Evolutionary conservation across 2,113 vertebrate genomes (phyloP), one percentile per base, ranked within the genome.

Genomic region (Panthera tigris): DNA sequence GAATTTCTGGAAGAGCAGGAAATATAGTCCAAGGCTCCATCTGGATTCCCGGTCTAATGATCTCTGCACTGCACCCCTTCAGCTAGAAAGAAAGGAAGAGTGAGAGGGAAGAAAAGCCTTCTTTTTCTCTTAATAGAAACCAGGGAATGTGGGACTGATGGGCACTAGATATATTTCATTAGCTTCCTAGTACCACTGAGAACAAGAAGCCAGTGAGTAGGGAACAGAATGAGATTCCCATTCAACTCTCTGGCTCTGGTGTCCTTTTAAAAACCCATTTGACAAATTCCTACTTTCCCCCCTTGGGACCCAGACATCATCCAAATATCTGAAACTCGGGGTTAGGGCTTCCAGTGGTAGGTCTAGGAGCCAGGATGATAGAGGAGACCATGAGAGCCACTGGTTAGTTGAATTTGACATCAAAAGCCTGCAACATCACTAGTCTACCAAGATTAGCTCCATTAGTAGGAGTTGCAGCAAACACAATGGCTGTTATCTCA

Each of bases 401-500:
- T 73, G 50, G 65, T 85, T 84, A 48, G 78, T 96, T 97, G 89
- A 96, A 74, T 95, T 69, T 96, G 97, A 92, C 93, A 84, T 84
- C 52, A 45, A 95, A 98, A 73, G 61, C 87, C 96, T 86, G 21
- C 78, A 86, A 79, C 92, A 89, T 94, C 14, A 9, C 94, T 97
- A 86, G 68, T 90, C 92, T 93, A 61, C 88, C 93, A 95, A 89
- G 97, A 98, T 96, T 93, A 96, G 82, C 97, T 85, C 81, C 19
- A 93, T 4, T 96, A 96, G 89, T 96, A 96, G 92, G 97, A 88
- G 93, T 89, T 92, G n/a, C 96, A 7, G 25, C 92, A 93, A 95
- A 98, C 98, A 98, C 97, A 98, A 98, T 98, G 94, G 96, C 98
- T 98, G 97, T 98, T 98, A 98, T 99, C 98, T 99, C 48, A 61